Conservation (phyloP, 2,888 invertebrate genomes). For the Pocota personata region DNA sequence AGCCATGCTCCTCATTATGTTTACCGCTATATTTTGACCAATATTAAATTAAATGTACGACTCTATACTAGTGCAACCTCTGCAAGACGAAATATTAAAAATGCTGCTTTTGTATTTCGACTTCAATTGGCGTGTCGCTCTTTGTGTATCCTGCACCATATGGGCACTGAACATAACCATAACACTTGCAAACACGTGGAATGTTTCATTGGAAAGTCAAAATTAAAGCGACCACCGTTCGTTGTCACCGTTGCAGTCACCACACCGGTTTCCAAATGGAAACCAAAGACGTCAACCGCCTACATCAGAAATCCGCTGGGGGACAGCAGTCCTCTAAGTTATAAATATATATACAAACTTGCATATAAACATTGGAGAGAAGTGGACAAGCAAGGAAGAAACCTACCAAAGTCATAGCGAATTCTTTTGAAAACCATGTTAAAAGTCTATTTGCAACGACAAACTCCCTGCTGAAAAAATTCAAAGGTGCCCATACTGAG, state of each 20-base stretch:
- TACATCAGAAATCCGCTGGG: conserved; percentile 60
- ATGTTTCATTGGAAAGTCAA: conserved; percentile 73
- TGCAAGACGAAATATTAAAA: conserved; percentile 32
- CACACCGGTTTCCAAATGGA: conserved; percentile 62
- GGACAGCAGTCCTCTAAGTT: conserved; percentile 47
- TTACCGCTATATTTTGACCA: not conserved
- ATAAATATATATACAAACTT: conserved; percentile 51
- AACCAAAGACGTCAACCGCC: conserved; percentile 73
- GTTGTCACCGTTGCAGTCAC: conserved; percentile 57
- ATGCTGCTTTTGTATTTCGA: conserved; percentile 48
- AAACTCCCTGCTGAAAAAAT: conserved; percentile 56
- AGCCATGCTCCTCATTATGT: not conserved
- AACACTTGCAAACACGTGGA: conserved; percentile 70
- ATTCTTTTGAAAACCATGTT: conserved; percentile 65
- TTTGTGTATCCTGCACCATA: conserved; percentile 55
- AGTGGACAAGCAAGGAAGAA: conserved; percentile 43
- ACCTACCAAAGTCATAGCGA: conserved; percentile 62
- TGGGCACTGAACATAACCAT: conserved; percentile 51
- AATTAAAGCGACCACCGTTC: conserved; percentile 64
- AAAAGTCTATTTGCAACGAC: conserved; percentile 49
- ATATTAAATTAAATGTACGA: not conserved
- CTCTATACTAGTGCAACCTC: not conserved
- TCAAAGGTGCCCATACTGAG: conserved; percentile 47
- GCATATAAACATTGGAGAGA: conserved; percentile 14
- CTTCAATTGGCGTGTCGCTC: conserved; percentile 42